These are phyloP conservation scores for Gouania willdenowi DNA, from an alignment of 2,797 vertebrate species.

Conservation along the genomic window DNA sequence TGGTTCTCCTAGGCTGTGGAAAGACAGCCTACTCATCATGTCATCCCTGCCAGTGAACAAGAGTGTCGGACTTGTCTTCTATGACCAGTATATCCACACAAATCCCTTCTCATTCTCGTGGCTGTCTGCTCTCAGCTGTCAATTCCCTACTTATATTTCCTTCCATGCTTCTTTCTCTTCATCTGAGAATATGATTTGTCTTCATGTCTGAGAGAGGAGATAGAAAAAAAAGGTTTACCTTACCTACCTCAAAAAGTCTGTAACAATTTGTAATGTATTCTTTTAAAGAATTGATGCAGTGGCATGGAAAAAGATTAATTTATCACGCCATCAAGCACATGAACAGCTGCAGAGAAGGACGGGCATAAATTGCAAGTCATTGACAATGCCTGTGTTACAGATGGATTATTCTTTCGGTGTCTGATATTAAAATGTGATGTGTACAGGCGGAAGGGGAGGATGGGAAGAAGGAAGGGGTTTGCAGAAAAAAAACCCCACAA, in stretches of 20 bases:
- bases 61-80: conserved; percentile 73
- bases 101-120: conserved; percentile 24
- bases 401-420: conserved; percentile 81
- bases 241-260: conserved; percentile 60
- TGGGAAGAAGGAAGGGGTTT: conserved; percentile 33
- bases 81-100: conserved; percentile 66
- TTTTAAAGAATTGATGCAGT: conserved; percentile 82
- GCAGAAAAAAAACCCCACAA: conserved; percentile 64
- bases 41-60: conserved; percentile 68
- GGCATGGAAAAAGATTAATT: conserved; percentile 84
- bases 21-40: conserved; percentile 57
- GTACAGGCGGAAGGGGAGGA: conserved; percentile 24
- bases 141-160: conserved; percentile 12
- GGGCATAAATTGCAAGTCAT: conserved; percentile 80
- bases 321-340: conserved; percentile 85
- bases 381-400: conserved; percentile 80
- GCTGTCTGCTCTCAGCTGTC: conserved; percentile 26
- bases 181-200: conserved; percentile 81
- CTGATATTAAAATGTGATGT: conserved; percentile 71
- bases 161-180: conserved; percentile 47
- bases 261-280: conserved; percentile 81
- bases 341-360: conserved; percentile 79
- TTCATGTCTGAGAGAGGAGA: conserved; percentile 74
- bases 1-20: conserved; percentile 39
- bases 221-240: conserved; percentile 73